Conservation (phyloP, 2,888 invertebrate species). For the Nymphalis urticae region DNA sequence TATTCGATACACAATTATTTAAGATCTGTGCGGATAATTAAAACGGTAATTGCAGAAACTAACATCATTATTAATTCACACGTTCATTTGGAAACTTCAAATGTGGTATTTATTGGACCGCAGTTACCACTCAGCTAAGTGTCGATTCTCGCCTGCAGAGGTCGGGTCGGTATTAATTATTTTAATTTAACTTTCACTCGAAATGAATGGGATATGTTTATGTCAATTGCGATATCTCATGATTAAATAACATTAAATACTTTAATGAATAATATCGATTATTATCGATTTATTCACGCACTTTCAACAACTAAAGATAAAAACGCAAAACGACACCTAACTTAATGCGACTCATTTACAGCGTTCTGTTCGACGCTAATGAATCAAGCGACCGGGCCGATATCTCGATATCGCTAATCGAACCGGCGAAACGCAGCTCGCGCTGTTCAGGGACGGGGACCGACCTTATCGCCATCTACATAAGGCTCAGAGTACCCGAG, state of each 20-base stretch:
- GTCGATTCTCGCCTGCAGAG: neutral
- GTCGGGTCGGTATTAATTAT: neutral
- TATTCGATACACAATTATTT: neutral
- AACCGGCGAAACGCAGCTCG: conserved; percentile 24
- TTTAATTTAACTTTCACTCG: conserved; percentile 6
- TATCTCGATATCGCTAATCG: conserved; percentile 40
- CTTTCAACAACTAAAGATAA: conserved; percentile 28
- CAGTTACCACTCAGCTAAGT: neutral
- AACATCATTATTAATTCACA: too few species aligned
- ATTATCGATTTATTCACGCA: conserved; percentile 17
- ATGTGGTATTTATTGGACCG: neutral
- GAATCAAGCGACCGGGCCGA: conserved; percentile 37
- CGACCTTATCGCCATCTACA: neutral
- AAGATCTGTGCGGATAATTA: neutral
- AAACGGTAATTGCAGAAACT: too few species aligned
- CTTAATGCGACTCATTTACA: conserved; percentile 32
- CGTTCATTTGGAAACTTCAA: too few species aligned
- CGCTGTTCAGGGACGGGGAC: neutral
- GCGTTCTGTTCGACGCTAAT: conserved; percentile 37
- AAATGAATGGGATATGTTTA: neutral
- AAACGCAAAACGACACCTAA: conserved; percentile 19
- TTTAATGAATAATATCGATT: conserved; percentile 6
- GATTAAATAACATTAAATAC: conserved; percentile 7
- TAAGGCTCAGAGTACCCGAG: conserved; percentile 17
- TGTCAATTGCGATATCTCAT: conserved; percentile 1